A percentile compares a stretch with the other conserved stretches of the same genome.
phyloP scores from a whole-genome alignment of 2,888 invertebrate genomes.

The Perizoma flavofasciatum region DNA sequence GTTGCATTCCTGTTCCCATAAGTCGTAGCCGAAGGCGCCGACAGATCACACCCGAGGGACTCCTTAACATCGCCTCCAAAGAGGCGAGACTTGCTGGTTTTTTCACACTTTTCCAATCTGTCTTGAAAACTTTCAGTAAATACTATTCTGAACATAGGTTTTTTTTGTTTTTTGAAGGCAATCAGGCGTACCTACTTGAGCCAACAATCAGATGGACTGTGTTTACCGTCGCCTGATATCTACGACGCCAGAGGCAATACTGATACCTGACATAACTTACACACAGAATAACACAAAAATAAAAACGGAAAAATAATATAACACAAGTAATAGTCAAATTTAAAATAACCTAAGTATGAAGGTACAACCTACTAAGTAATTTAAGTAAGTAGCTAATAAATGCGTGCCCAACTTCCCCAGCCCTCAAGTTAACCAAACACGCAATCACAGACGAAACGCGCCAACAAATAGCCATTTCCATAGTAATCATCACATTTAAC shows the following conservation, averaged over 20 bases:
- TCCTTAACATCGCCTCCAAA: conserved; percentile 38
- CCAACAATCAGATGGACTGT: too few relatives aligned
- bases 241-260: too few relatives aligned
- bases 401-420: conserved; percentile 20
- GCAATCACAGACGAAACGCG: conserved; percentile 58
- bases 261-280: too few relatives aligned
- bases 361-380: background rate
- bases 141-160: background rate
- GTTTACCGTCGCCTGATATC: too few relatives aligned
- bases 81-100: conserved; percentile 29
- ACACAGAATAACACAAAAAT: too few relatives aligned
- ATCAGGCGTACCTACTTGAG: too few relatives aligned
- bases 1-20: conserved; percentile 6
- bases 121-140: conserved; percentile 19
- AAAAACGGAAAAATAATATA: too few relatives aligned
- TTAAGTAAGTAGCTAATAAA: conserved; percentile 22
- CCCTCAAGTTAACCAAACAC: conserved; percentile 38
- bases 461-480: conserved; percentile 54
- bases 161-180: too few relatives aligned
- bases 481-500: conserved; percentile 42
- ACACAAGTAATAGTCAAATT: too few relatives aligned
- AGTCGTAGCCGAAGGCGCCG: conserved; percentile 39
- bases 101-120: conserved; percentile 31
- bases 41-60: conserved; percentile 66
- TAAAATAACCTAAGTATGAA: background rate